A percentile compares a stretch with the other conserved stretches of the same genome.
Evolutionary conservation across 2,797 vertebrate genomes (phyloP).

Genomic region (Helostoma temminkii): DNA sequence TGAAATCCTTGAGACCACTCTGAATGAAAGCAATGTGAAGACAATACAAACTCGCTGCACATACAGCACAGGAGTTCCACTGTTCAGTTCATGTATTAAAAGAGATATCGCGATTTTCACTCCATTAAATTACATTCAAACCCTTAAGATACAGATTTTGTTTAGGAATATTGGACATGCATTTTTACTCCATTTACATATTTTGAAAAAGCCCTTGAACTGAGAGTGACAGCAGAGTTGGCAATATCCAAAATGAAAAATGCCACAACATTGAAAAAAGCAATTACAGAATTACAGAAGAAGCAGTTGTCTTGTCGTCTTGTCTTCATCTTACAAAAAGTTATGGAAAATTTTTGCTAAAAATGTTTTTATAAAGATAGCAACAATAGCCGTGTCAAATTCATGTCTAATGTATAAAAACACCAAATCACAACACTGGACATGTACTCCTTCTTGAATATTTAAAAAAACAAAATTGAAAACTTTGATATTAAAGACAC

Average conservation of each 20-base stretch:
- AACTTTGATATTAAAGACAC: slow-evolving; percentile 81
- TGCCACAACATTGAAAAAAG: slow-evolving; percentile 68
- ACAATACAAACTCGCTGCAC: slow-evolving; percentile 51
- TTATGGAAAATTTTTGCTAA: slow-evolving; percentile 59
- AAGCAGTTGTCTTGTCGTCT: slow-evolving; percentile 45
- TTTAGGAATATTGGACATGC: slow-evolving; percentile 83
- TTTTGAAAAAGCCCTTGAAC: slow-evolving; percentile 80
- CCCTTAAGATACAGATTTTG: slow-evolving; percentile 77
- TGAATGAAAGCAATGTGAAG: slow-evolving; percentile 75
- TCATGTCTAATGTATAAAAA: slow-evolving; percentile 76
- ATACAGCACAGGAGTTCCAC: slow-evolving; percentile 43
- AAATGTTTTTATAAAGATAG: slow-evolving; percentile 66
- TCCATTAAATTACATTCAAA: slow-evolving; percentile 83
- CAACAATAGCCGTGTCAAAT: slow-evolving; percentile 71
- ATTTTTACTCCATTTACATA: slow-evolving; percentile 82
- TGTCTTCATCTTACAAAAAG: slow-evolving; percentile 75
- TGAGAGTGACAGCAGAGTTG: slow-evolving; percentile 79
- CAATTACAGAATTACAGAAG: slow-evolving; percentile 69
- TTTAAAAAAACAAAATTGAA: slow-evolving; percentile 51
- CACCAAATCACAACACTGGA: slow-evolving; percentile 82
- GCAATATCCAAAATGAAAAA: slow-evolving; percentile 71
- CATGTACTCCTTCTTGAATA: slow-evolving; percentile 71
- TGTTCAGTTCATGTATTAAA: slow-evolving; percentile 72
- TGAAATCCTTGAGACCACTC: slow-evolving; percentile 81
- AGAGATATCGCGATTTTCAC: slow-evolving; percentile 72